phyloP scores from a whole-genome alignment of 2,113 vertebrate genomes.

The Mesembrinibis cayennensis region DNA sequence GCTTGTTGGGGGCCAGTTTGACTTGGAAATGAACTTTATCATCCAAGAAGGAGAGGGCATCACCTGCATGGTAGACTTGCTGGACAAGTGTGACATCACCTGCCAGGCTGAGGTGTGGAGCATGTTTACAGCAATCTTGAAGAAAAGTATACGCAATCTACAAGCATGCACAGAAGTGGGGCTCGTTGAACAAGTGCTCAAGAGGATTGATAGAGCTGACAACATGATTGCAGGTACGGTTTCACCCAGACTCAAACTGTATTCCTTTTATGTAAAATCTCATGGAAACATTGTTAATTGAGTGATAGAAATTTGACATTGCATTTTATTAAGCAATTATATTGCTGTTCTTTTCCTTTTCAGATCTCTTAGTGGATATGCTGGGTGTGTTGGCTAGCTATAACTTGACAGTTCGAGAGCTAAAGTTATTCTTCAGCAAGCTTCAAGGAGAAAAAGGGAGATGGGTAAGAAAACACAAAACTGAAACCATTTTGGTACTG shows the following conservation, averaged over 20 bases:
- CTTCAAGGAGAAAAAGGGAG: conserved; percentile 93
- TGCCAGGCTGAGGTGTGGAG: conserved; percentile 98
- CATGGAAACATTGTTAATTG: neutral
- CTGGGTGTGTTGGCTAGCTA: conserved; percentile 95
- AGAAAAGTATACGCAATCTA: conserved; percentile 95
- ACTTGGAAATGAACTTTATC: conserved; percentile 99
- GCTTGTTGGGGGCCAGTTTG: conserved; percentile 95
- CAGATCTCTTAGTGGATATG: conserved; percentile 97
- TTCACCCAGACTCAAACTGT: neutral
- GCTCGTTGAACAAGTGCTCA: conserved; percentile 89
- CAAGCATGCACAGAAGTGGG: conserved; percentile 91
- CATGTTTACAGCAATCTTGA: conserved; percentile 95
- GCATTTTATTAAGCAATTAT: neutral
- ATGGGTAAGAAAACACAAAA: conserved; percentile 84
- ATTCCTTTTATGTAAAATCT: neutral
- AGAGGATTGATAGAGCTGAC: conserved; percentile 84
- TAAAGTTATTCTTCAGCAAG: conserved; percentile 98
- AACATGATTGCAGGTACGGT: conserved; percentile 93
- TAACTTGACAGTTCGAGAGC: conserved; percentile 94
- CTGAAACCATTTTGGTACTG: neutral
- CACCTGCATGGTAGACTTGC: conserved; percentile 90
- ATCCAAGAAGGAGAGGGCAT: conserved; percentile 95
- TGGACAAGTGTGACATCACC: conserved; percentile 91
- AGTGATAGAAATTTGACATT: neutral
- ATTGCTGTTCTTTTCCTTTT: conserved; percentile 5